These are phyloP conservation scores for Amphiprion ocellaris DNA, from an alignment of 2,113 vertebrate genomes.

Conservation along the genomic window DNA sequence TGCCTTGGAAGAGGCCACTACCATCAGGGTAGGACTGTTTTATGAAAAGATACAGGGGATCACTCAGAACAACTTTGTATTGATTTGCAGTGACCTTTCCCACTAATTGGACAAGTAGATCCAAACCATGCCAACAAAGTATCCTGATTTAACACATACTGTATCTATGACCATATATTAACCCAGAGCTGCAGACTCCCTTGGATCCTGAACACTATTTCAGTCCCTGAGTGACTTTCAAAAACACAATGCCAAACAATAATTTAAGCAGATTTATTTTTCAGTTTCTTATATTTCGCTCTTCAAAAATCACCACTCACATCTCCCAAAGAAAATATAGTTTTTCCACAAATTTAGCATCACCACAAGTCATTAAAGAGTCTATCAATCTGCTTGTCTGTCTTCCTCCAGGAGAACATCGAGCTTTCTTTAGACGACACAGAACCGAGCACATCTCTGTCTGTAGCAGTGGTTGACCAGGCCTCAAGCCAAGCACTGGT, in stretches of 20 bases:
- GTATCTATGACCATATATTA: background rate
- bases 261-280: background rate
- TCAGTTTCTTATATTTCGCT: background rate
- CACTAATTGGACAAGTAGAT: too few relatives aligned
- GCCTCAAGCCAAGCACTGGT: constrained; percentile 95
- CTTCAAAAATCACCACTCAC: background rate
- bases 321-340: background rate
- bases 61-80: too few relatives aligned
- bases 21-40: too few relatives aligned
- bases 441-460: constrained; percentile 86
- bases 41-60: too few relatives aligned
- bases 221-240: background rate
- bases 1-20: too few relatives aligned
- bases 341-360: background rate
- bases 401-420: constrained; percentile 91
- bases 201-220: background rate
- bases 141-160: background rate
- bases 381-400: constrained; percentile 29
- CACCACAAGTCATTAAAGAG: constrained; percentile 20
- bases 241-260: background rate
- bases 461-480: constrained; percentile 92
- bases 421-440: constrained; percentile 92
- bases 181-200: background rate
- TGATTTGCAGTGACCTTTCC: too few relatives aligned
- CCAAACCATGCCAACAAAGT: too few relatives aligned